Base-by-base conservation (phyloP, 2,797 vertebrate species). In the Cheirogaleus major region DNA sequence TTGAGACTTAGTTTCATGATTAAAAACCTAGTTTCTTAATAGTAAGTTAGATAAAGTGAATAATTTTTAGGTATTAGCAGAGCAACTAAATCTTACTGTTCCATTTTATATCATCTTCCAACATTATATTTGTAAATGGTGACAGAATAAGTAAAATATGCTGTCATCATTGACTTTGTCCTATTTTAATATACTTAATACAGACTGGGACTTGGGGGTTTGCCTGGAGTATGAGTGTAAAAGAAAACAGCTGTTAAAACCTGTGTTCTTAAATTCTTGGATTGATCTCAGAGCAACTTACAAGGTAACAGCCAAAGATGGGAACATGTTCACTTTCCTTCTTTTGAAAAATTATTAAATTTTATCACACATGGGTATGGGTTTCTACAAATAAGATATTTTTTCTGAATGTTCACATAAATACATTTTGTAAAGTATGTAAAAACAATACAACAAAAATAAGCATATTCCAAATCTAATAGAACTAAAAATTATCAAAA, bases 151-250 rank as follows among this genome's bases (percentile, higher is more conserved):
- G 52, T 87, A 55, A 90, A 95, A 76, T 35, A 30, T 73, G 7
- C 17, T 91, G 73, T 50, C 22, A 52, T 92, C 55, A 76, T 18
- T 93, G 35, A 91, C 52, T 83, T 83, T 96, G 32, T 93, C 61
- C 90, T 96, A 4, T 97, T 96, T 97, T 93, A 75, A 95, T 89
- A 23, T 91, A 45, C 38, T 87, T 92, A 85, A 94, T 97, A 73
- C 98, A 99, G 99, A 99, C 97, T 99, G 99, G 99, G 99, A 99
- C 98, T 98, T 99, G 72, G 99, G 99, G 0, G 99, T 99, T 96
- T 99, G 99, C 98, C 98, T 99, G 98, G 99, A 99, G 75, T 99
- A 99, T 3, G 99, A 99, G 95, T 99, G 99, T 98, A 99, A 99
- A 98, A 99, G 99, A 95, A 99, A 99, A 98, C 99, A 99, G 98